Evolutionary conservation across 2,888 invertebrate genomes (phyloP).

Genomic region (Diplazon laetatorius): DNA sequence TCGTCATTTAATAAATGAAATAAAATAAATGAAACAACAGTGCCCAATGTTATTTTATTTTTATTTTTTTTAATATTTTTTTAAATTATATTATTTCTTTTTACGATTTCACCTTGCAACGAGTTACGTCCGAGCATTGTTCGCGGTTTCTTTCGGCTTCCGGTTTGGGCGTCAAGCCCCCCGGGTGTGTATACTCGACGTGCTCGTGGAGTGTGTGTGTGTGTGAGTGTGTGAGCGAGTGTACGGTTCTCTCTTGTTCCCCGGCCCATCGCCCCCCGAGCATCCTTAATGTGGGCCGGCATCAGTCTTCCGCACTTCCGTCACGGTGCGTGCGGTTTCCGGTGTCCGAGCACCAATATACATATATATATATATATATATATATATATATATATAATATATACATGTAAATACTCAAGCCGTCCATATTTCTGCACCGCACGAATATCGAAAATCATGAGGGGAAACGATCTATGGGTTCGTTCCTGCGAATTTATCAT

Average conservation of each 20-base stretch:
- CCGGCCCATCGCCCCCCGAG: constrained; percentile 42
- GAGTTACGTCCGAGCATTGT: constrained; percentile 52
- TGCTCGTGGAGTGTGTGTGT: no score
- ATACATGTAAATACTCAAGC: not conserved
- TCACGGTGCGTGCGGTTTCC: constrained; percentile 79
- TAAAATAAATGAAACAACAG: no score
- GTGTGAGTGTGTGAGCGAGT: no score
- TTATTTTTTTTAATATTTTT: no score
- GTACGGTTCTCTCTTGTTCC: constrained; percentile 33
- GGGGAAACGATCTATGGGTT: no score
- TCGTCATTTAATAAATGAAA: no score
- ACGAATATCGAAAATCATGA: constrained; percentile 20
- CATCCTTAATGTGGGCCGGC: constrained; percentile 67
- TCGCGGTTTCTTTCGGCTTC: constrained; percentile 71
- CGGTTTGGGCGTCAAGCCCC: constrained; percentile 56
- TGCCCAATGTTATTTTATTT: no score
- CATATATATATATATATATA: not conserved
- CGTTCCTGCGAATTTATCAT: constrained; percentile 25
- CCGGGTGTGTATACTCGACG: constrained; percentile 58
- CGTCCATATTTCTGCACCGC: constrained; percentile 1
- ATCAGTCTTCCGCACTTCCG: constrained; percentile 74
- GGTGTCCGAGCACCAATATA: constrained; percentile 62
- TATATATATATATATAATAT: not conserved
- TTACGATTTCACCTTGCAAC: no score
- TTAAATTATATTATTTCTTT: not conserved